Conservation (phyloP, 2,113 vertebrate species). For the Chaenogobius annularis region DNA sequence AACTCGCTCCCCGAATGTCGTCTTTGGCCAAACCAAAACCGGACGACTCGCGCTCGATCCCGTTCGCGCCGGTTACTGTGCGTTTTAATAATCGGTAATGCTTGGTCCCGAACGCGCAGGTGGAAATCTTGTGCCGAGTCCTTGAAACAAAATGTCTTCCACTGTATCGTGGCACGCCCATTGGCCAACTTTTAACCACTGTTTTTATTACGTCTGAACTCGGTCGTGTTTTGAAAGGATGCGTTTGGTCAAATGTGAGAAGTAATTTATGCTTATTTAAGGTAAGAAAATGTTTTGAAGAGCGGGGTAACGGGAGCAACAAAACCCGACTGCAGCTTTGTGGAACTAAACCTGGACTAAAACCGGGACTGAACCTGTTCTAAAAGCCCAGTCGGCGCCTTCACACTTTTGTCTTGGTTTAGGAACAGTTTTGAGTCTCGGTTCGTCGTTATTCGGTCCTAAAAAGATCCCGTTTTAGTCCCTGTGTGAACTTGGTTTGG, state of each 20-base stretch:
- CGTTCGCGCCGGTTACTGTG: neutral
- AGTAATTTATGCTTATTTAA: neutral
- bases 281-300: neutral
- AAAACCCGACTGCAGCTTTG: too few species aligned
- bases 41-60: too few species aligned
- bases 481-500: too few species aligned
- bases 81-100: neutral
- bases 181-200: conserved; percentile 49
- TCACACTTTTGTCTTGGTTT: too few species aligned
- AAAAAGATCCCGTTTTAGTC: too few species aligned
- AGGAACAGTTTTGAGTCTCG: too few species aligned
- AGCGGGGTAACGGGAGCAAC: neutral
- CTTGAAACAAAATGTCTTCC: conserved; percentile 25
- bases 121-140: neutral
- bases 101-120: neutral
- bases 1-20: too few species aligned
- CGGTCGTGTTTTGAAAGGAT: neutral
- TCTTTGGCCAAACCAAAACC: too few species aligned
- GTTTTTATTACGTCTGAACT: conserved; percentile 11
- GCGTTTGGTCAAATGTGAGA: neutral
- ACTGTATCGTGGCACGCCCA: conserved; percentile 35
- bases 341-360: too few species aligned
- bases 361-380: too few species aligned
- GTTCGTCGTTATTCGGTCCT: too few species aligned
- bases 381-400: too few species aligned